Evolutionary conservation across 2,113 vertebrate genomes (phyloP), one percentile per base, ranked within the genome.

Genomic region (Sciurus niger): DNA sequence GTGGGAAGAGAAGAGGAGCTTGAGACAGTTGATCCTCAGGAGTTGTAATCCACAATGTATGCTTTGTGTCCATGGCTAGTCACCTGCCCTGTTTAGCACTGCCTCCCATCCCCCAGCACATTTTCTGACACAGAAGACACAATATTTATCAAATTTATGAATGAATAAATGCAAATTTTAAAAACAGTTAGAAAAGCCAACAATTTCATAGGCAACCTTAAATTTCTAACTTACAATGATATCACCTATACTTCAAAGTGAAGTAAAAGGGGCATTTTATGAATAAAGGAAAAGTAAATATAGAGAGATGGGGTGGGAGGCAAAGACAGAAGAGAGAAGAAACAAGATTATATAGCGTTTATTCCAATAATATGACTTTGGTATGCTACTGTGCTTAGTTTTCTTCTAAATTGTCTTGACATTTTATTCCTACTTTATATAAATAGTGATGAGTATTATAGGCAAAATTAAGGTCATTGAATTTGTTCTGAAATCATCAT

Each of bases 401-500:
- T 80, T 93, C 40, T 79, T 83, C 51, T 53, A 84, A 55, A 13
- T 91, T 89, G 6, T 79, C 46, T 93, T 73, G 80, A 11, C 53
- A n/a, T 30, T 89, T 92, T 58, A n/a, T 78, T 83, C 11, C 32
- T 60, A 14, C 37, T 72, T 94, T 84, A 8, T 51, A n/a, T 58
- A 46, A 51, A 25, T 34, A 70, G 67, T 30, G 43, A 28, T 67
- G n/a, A 37, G 22, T 16, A 72, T 48, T 2, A 32, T 84, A 83
- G 90, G 65, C n/a, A 76, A 86, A 94, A 70, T 72, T 48, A 48
- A 28, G 25, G 18, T 58, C 32, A 80, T 40, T 78, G 79, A 96
- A 89, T 92, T 94, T 87, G 16, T 92, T 67, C 40, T 90, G 60
- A 92, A 90, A 85, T 63, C 40, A 51, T 92, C 73, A 82, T 78